Percentiles rank a stretch among this genome's conserved stretches.
phyloP scores from a whole-genome alignment of 2,888 invertebrate genomes.

The Mimachlamys varia region DNA sequence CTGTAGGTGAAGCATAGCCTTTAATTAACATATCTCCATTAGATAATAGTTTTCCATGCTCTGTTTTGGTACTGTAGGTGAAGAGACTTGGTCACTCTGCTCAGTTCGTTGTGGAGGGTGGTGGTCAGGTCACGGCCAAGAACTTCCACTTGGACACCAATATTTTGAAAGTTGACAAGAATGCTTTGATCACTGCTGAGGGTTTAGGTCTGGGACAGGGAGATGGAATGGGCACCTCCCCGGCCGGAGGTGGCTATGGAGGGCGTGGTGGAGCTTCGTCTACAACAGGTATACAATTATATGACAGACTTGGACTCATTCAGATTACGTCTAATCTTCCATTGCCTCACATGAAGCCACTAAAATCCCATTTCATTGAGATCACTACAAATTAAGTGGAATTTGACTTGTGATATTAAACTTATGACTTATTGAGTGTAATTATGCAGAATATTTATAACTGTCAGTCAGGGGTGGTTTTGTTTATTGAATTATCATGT shows the following conservation, averaged over 20 bases:
- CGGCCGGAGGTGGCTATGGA: conserved; percentile 66
- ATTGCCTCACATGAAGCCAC: too few species aligned
- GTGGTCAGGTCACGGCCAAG: conserved; percentile 58
- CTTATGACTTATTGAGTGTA: too few species aligned
- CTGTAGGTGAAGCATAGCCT: too few species aligned
- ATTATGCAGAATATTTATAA: too few species aligned
- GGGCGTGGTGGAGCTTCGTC: conserved; percentile 61
- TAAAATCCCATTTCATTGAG: too few species aligned
- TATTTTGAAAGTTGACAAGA: conserved; percentile 62
- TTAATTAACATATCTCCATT: neutral
- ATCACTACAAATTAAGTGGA: too few species aligned
- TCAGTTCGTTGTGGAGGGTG: conserved; percentile 64
- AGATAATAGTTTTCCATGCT: neutral
- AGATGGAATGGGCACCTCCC: conserved; percentile 55
- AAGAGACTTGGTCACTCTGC: conserved; percentile 49
- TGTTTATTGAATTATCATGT: too few species aligned
- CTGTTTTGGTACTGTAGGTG: conserved; percentile 47
- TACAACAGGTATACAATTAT: conserved; percentile 47
- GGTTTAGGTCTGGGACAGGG: conserved; percentile 61
- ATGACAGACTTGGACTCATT: too few species aligned
- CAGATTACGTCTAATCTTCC: too few species aligned
- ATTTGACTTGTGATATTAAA: too few species aligned
- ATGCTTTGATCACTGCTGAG: conserved; percentile 58
- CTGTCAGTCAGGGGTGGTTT: too few species aligned
- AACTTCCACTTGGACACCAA: conserved; percentile 60